phyloP scores from a whole-genome alignment of 2,797 vertebrate species.

The Tapirus indicus region DNA sequence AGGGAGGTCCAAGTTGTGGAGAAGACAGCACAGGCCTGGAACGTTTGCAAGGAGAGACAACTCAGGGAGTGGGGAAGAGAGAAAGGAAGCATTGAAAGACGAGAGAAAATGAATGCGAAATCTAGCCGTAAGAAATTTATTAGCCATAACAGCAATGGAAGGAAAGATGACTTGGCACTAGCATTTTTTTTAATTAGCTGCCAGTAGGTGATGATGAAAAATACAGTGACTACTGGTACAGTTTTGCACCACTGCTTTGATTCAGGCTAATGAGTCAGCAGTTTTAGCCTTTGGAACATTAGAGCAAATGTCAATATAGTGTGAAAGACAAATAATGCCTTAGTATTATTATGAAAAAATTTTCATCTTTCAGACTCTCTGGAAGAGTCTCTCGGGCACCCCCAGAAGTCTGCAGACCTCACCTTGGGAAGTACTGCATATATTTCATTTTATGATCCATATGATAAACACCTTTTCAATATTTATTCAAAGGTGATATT shows the following conservation, averaged over 20 bases:
- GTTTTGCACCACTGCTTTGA: background rate
- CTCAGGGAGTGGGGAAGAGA: background rate
- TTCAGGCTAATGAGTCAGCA: background rate
- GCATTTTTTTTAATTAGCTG: background rate
- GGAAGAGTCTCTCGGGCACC: background rate
- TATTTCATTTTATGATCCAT: background rate
- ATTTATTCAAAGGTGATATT: slow-evolving; percentile 10
- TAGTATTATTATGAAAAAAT: background rate
- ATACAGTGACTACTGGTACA: background rate
- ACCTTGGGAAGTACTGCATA: background rate
- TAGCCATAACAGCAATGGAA: background rate
- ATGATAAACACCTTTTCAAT: background rate
- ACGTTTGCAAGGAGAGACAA: background rate
- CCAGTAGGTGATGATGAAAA: background rate
- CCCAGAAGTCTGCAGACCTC: background rate
- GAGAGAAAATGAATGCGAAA: background rate
- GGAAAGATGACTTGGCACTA: background rate
- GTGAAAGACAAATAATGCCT: background rate
- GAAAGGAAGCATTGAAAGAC: background rate
- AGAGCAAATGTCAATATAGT: background rate
- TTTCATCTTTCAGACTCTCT: background rate
- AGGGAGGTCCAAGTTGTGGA: no score
- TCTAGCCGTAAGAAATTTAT: background rate
- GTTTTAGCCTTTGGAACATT: background rate
- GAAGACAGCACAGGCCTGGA: background rate